Evolutionary conservation across 2,888 invertebrate genomes (phyloP), one percentile per base, ranked within the genome.

Genomic region (Galerucella calmariensis): DNA sequence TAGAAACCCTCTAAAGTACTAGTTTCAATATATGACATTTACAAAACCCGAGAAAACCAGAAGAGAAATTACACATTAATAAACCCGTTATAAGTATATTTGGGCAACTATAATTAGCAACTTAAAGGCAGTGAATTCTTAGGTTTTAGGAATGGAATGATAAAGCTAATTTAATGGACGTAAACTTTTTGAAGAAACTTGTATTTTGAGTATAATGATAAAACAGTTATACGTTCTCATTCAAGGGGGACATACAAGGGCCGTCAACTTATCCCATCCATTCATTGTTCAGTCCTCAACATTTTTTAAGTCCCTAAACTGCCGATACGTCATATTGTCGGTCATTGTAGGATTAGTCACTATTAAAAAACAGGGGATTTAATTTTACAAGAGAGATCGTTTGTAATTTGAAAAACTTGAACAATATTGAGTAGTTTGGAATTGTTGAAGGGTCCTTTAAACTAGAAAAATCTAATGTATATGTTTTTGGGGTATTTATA

Each of bases 171-270:
- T 65, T n/a, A 10, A 6, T 12, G 41, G 10, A 16, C 4, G 11
- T 12, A 16, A 14, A 27, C 63, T 62, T 62, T 24, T 35, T 1
- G 5, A 41, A 62, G 27, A 11, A 16, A 16, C 10, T 56, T 56
- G 8, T 20, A 56, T 56, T 46, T n/a, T 44, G 63, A 46, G 20
- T 62, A 69, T 69, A 35, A 81, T 81, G 80, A 80, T 77, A 81
- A 81, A 82, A 83, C 81, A 83, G 66, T 72, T 72, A 83, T 81
- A 56, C 56, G 81, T 82, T 79, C 78, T 79, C 80, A 78, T 80
- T 79, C 81, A 83, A 79, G 79, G 82, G 83, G 80, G 41, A 69
- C 66, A 70, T 56, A 67, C 44, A 44, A 75, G 69, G 48, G 69
- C 73, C 68, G 62, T 73, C 61, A 68, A 74, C 74, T 77, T 77